phyloP scores from a whole-genome alignment of 2,797 vertebrate species.

The Coccyzus lansbergi region DNA sequence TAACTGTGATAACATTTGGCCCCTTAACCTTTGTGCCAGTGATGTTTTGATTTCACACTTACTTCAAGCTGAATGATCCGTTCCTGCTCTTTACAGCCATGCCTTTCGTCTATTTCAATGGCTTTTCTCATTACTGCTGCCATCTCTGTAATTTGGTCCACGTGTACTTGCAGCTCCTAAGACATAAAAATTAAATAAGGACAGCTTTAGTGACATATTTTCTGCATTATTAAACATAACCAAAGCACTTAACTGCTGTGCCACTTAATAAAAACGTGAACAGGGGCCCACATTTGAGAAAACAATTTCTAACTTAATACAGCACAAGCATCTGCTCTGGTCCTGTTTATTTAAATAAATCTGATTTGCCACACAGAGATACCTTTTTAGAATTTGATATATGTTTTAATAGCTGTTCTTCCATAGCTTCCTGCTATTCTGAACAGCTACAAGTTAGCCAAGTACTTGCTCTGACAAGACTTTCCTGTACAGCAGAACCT shows the following conservation, averaged over 20 bases:
- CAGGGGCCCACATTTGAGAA: neutral
- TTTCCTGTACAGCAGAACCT: neutral
- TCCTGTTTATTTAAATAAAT: neutral
- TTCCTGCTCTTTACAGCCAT: slow-evolving; percentile 91
- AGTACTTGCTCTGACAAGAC: neutral
- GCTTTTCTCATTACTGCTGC: slow-evolving; percentile 96
- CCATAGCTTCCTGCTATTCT: neutral
- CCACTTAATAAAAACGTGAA: neutral
- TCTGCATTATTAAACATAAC: neutral
- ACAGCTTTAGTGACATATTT: neutral
- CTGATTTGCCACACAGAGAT: neutral
- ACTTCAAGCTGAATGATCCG: slow-evolving; percentile 94
- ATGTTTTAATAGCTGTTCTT: neutral
- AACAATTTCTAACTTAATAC: neutral
- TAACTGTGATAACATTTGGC: neutral
- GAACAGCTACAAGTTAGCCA: neutral
- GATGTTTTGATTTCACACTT: neutral
- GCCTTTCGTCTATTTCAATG: slow-evolving; percentile 93
- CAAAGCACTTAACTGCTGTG: neutral
- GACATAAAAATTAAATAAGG: neutral
- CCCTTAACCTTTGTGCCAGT: too few relatives aligned
- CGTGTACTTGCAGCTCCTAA: slow-evolving; percentile 93
- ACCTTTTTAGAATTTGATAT: neutral
- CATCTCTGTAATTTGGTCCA: slow-evolving; percentile 98
- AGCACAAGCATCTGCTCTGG: neutral